A percentile compares a stretch with the other conserved stretches of the same genome.
Evolutionary conservation across 1,140 invertebrate genomes (phyloP).

Genomic region (Liolophura sinensis): DNA sequence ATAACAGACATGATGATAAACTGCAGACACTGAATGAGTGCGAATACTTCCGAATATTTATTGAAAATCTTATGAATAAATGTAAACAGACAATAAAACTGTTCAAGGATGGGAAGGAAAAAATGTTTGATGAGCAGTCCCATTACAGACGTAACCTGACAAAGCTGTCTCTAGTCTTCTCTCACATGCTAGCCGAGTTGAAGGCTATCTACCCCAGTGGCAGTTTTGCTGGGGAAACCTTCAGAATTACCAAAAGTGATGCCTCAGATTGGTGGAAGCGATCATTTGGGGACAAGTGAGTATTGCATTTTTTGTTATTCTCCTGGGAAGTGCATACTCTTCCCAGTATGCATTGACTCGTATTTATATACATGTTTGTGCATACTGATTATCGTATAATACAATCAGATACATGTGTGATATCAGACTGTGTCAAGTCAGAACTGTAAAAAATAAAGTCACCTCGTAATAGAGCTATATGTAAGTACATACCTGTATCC

Average conservation of each 20-base stretch:
- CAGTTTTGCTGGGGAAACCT: slow-evolving; percentile 93
- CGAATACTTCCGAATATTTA: slow-evolving; percentile 94
- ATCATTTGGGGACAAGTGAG: slow-evolving; percentile 94
- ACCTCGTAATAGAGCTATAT: too few species aligned
- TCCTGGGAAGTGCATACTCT: not conserved
- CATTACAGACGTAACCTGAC: slow-evolving; percentile 94
- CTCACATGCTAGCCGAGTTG: slow-evolving; percentile 98
- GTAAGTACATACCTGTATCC: too few species aligned
- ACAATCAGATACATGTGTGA: too few species aligned
- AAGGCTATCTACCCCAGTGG: slow-evolving; percentile 97
- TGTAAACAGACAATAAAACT: slow-evolving; percentile 98
- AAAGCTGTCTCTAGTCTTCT: slow-evolving; percentile 98
- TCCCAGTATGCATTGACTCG: slow-evolving; percentile 1
- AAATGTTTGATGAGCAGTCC: slow-evolving; percentile 98
- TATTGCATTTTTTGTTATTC: slow-evolving; percentile 22
- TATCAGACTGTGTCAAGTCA: too few species aligned
- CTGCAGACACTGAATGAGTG: slow-evolving; percentile 89
- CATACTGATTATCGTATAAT: slow-evolving; percentile 2
- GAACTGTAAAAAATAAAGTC: too few species aligned
- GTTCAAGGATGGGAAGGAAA: slow-evolving; percentile 96
- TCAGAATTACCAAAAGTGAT: slow-evolving; percentile 98
- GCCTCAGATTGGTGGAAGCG: slow-evolving; percentile 98
- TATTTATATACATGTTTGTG: slow-evolving; percentile 1
- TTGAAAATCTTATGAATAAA: slow-evolving; percentile 96
- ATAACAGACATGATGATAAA: slow-evolving; percentile 94